Base-by-base conservation (phyloP, 2,113 vertebrate genomes). In the Chloropsis hardwickii region DNA sequence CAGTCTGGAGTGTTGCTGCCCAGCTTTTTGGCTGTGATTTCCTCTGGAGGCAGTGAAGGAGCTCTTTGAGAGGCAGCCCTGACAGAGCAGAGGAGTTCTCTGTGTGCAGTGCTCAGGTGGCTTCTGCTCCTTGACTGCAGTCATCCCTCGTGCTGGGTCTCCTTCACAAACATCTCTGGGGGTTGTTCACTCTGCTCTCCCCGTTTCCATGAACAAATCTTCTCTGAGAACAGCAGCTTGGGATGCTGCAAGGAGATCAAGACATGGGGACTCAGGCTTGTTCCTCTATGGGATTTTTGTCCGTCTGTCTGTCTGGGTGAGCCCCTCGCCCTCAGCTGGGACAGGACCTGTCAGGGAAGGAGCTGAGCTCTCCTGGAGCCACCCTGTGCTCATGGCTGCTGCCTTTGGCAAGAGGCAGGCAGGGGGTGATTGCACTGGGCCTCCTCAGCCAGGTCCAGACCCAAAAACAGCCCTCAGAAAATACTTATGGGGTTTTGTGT, bases 31-130 rank as follows among this genome's bases (percentile, higher is more conserved):
- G 14, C 3, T 1, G 1, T 69, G 57, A 5, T 18, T 65, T 14
- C 11, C 23, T 44, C 31, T 85, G 70, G 54, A 29, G 45, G 6
- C 4, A 12, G 9, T 9, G 28, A 22, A 51, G 50, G 79, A 28
- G 7, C 20, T 51, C 33, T 13, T 14, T 9, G 64, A 72, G 89
- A 51, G 2, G 2, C 0, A 1, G 17, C 2, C 0, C 47, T 54
- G 47, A 77, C 40, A 61, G 54, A 23, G 3, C 65, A 50, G 28
- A 29, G 39, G n/a, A 48, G 50, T 23, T 72, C 28, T 88, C 7
- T 81, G 20, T 19, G 39, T 72, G 14, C 31, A 8, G 8, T 13
- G 25, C 5, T 22, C 44, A 22, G 19, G 65, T 56, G 24, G 64
- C 19, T 42, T 31, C 40, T 60, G 57, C 70, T 82, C 24, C 50